A percentile compares a stretch with the other conserved stretches of the same genome.
These are phyloP conservation scores for Actinia equina DNA, from an alignment of 64 coral and sea anemone species.

Conservation along the genomic window DNA sequence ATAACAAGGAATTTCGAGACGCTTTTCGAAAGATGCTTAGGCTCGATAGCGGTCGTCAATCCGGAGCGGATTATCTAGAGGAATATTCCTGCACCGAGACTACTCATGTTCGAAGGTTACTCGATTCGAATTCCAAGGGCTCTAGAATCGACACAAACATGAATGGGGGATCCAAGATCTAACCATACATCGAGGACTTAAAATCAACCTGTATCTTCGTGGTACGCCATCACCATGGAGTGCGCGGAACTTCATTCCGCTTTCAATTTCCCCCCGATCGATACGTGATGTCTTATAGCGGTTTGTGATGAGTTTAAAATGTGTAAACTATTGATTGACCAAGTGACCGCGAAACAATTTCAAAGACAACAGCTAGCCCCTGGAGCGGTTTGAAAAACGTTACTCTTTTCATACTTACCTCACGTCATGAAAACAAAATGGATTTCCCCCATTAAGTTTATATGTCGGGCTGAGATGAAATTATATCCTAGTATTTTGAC, in stretches of 20 bases:
- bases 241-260: not conserved
- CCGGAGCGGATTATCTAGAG: not conserved
- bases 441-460: not conserved
- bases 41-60: not conserved
- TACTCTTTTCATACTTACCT: not conserved
- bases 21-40: slow-evolving; percentile 63
- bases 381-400: not conserved
- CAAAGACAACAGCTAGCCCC: not conserved
- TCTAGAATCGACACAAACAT: slow-evolving; percentile 3
- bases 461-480: not conserved
- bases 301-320: not conserved
- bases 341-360: not conserved
- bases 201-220: not conserved
- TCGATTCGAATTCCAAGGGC: not conserved
- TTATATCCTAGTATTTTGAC: not conserved
- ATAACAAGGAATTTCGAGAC: slow-evolving; percentile 74
- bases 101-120: not conserved
- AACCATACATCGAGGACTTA: not conserved
- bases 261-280: not conserved
- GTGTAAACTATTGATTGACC: not conserved
- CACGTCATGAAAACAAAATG: not conserved
- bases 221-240: not conserved
- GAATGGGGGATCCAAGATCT: slow-evolving; percentile 2
- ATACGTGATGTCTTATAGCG: not conserved
- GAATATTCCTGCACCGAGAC: not conserved